Conservation (phyloP, 2,113 vertebrate species). For the Uria lomvia region DNA sequence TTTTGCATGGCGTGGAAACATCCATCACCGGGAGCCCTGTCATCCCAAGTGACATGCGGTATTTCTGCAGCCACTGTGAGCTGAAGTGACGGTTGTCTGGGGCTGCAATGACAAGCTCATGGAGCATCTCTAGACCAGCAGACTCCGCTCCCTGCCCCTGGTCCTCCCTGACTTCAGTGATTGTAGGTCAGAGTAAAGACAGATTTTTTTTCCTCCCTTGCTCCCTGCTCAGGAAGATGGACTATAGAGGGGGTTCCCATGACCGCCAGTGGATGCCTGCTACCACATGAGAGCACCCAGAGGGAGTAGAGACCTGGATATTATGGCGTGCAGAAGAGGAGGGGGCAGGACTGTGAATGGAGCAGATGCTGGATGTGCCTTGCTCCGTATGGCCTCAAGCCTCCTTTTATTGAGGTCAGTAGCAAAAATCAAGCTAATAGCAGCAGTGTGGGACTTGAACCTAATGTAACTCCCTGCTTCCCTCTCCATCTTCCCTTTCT, state of each 20-base stretch:
- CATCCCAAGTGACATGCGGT: background rate
- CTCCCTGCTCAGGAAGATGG: background rate
- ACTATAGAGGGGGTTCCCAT: background rate
- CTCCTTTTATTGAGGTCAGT: background rate
- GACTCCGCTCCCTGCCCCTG: background rate
- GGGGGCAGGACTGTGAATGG: background rate
- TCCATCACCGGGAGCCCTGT: background rate
- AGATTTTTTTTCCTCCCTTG: background rate
- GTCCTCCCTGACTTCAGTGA: background rate
- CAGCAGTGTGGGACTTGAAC: background rate
- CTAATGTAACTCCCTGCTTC: background rate
- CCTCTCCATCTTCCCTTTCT: background rate
- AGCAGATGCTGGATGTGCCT: background rate
- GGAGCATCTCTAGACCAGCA: background rate
- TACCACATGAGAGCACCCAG: accelerated
- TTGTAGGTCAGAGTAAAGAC: background rate
- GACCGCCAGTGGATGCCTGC: accelerated
- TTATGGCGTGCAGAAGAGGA: background rate
- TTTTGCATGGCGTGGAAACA: background rate
- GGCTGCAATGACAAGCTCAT: background rate
- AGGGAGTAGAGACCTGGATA: background rate
- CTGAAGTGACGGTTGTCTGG: background rate
- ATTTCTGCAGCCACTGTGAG: constrained; percentile 1
- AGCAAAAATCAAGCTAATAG: background rate
- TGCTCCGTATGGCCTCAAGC: background rate